Conservation (phyloP, 1,140 invertebrate genomes). For the Anoplolepis gracilipes region DNA sequence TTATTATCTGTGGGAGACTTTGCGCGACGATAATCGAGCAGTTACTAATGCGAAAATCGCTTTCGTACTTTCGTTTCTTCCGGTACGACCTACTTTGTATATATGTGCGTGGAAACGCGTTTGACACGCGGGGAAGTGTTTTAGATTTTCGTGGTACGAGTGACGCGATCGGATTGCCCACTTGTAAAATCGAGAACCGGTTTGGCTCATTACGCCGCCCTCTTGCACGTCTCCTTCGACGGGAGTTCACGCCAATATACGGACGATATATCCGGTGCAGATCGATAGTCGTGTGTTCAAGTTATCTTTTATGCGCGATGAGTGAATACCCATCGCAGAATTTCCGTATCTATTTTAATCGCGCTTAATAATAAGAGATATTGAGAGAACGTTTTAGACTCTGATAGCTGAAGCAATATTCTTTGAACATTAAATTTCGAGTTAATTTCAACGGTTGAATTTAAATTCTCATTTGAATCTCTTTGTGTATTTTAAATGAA, state of each 20-base stretch:
- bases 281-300: constrained; percentile 20
- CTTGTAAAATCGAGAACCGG: constrained; percentile 64
- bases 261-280: constrained; percentile 2
- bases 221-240: constrained; percentile 12
- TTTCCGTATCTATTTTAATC: neutral
- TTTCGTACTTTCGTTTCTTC: constrained; percentile 51
- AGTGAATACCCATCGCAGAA: neutral
- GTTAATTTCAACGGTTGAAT: neutral
- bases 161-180: constrained; percentile 25
- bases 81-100: neutral
- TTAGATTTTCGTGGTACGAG: constrained; percentile 46
- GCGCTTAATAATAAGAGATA: neutral
- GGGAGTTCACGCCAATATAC: constrained; percentile 33
- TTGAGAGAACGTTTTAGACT: neutral
- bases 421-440: neutral
- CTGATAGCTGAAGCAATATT: neutral
- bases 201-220: constrained; percentile 58
- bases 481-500: too few relatives aligned
- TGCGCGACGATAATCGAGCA: constrained; percentile 27
- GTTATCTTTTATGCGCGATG: constrained; percentile 8
- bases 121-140: constrained; percentile 10
- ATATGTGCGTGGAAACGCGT: constrained; percentile 10
- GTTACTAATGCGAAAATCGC: constrained; percentile 48
- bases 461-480: neutral
- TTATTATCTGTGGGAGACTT: neutral